These are phyloP conservation scores for Trissolcus basalis DNA, from an alignment of 1,140 invertebrate species.

Conservation along the genomic window DNA sequence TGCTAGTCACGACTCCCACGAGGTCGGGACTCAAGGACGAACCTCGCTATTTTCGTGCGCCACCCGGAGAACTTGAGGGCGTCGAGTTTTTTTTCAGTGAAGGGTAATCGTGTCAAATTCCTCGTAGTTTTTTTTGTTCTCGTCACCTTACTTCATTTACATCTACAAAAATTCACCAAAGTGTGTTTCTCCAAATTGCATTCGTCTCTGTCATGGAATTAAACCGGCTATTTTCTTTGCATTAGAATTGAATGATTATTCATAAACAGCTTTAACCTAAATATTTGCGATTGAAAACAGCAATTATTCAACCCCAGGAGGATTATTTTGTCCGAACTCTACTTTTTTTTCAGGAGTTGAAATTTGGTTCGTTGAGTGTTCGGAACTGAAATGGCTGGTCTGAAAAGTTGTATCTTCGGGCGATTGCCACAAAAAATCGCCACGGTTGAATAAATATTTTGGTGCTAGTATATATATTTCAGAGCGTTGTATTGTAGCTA, in stretches of 20 bases:
- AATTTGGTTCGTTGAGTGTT: background rate
- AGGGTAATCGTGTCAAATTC: constrained; percentile 61
- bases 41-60: too few relatives aligned
- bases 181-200: too few relatives aligned
- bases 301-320: background rate
- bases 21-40: constrained; percentile 36
- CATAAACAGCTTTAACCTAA: background rate
- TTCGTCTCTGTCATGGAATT: too few relatives aligned
- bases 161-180: constrained; percentile 15
- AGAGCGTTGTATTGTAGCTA: constrained; percentile 8
- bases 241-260: constrained; percentile 10
- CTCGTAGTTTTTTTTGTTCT: constrained; percentile 34
- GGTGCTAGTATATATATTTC: background rate
- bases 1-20: constrained; percentile 45
- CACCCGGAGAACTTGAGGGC: too few relatives aligned
- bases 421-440: constrained; percentile 1
- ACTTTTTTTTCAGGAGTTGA: background rate
- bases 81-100: constrained; percentile 61
- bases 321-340: background rate
- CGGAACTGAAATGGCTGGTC: too few relatives aligned
- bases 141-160: constrained; percentile 36
- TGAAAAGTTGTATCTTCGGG: too few relatives aligned
- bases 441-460: constrained; percentile 28
- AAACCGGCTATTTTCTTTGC: background rate
- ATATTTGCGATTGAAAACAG: background rate